phyloP scores from a whole-genome alignment of 2,888 invertebrate genomes.

The Acrocera orbiculus region DNA sequence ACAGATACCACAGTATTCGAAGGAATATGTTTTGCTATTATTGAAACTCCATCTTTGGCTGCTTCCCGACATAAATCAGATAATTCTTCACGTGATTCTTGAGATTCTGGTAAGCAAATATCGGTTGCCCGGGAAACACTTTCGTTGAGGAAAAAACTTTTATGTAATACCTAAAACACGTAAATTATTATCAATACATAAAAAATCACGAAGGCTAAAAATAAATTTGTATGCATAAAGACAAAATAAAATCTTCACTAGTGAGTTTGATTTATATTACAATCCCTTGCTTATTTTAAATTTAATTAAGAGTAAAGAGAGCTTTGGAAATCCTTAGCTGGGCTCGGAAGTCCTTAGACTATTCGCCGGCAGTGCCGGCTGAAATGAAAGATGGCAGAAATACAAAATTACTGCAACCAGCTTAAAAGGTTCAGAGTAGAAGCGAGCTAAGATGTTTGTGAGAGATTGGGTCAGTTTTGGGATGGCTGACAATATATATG shows the following conservation, averaged over 20 bases:
- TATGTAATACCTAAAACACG: slow-evolving; percentile 32
- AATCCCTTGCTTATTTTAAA: too few relatives aligned
- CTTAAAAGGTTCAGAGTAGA: too few relatives aligned
- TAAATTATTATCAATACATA: slow-evolving; percentile 14
- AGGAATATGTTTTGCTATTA: slow-evolving; percentile 39
- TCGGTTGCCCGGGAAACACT: slow-evolving; percentile 39
- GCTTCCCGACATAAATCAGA: slow-evolving; percentile 40
- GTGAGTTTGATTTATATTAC: not conserved
- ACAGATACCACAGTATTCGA: slow-evolving; percentile 40
- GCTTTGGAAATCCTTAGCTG: too few relatives aligned
- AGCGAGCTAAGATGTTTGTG: too few relatives aligned
- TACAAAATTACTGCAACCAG: too few relatives aligned
- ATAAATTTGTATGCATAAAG: not conserved
- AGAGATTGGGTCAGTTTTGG: too few relatives aligned
- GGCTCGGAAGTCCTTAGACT: too few relatives aligned
- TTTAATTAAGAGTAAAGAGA: too few relatives aligned
- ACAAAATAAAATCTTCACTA: not conserved
- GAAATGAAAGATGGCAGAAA: too few relatives aligned
- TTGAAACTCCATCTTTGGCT: slow-evolving; percentile 44
- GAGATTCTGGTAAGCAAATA: slow-evolving; percentile 35
- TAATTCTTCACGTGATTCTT: slow-evolving; percentile 39
- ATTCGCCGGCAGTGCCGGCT: too few relatives aligned
- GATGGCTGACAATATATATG: too few relatives aligned
- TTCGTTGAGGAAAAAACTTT: slow-evolving; percentile 41
- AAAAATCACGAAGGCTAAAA: too few relatives aligned